These are phyloP conservation scores for Diarsia rubi DNA, from an alignment of 2,888 invertebrate genomes.

Conservation along the genomic window DNA sequence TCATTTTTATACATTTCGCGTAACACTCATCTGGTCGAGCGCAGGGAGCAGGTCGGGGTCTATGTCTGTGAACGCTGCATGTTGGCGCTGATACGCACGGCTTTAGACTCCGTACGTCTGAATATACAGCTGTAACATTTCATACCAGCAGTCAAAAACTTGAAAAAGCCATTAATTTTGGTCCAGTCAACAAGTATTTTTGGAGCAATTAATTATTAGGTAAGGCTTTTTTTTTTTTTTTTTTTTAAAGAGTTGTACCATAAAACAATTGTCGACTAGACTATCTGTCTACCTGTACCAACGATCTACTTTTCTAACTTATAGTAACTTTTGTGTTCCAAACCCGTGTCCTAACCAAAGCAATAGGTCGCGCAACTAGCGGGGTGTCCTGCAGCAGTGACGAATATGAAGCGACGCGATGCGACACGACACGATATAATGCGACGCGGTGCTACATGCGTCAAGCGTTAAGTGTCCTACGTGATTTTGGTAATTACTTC, in stretches of 20 bases:
- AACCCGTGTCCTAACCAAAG: neutral
- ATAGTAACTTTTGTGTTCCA: neutral
- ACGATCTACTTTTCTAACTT: neutral
- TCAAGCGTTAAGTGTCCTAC: neutral
- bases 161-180: neutral
- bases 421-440: too few relatives aligned
- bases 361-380: neutral
- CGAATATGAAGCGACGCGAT: neutral
- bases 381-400: neutral
- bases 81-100: slow-evolving; percentile 84
- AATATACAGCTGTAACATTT: slow-evolving; percentile 77
- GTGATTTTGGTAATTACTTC: neutral
- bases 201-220: too few relatives aligned
- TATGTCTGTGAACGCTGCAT: slow-evolving; percentile 82
- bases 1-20: slow-evolving; percentile 77
- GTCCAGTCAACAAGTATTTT: too few relatives aligned
- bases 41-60: slow-evolving; percentile 83
- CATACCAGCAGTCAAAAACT: slow-evolving; percentile 6
- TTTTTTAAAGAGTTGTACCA: too few relatives aligned
- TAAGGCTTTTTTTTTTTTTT: too few relatives aligned
- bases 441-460: neutral
- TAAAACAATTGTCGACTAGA: too few relatives aligned
- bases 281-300: neutral
- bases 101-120: slow-evolving; percentile 73
- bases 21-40: slow-evolving; percentile 83